A percentile compares a stretch with the other conserved stretches of the same genome.
Conservation (phyloP, 2,797 vertebrate genomes). For the Lagocephalus sceleratus region DNA sequence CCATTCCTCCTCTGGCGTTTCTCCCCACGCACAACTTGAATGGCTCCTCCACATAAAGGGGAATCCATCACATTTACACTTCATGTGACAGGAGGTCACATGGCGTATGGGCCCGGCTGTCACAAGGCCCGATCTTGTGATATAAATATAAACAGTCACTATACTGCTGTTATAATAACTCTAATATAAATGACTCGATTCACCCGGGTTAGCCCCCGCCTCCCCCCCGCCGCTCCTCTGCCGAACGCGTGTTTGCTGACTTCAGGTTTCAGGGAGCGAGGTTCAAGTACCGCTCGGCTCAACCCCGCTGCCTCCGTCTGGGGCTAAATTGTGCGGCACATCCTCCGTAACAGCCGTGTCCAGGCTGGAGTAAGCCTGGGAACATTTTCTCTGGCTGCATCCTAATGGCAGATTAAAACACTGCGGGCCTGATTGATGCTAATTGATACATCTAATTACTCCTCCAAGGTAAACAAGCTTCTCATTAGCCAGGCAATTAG, state of each 20-base stretch:
- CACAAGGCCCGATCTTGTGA: not conserved
- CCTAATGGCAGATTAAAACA: conserved; percentile 76
- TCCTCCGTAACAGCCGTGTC: conserved; percentile 69
- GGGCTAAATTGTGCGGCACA: conserved; percentile 66
- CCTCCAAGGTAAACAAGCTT: conserved; percentile 77
- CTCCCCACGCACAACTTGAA: not conserved
- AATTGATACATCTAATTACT: conserved; percentile 77
- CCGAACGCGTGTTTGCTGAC: not conserved
- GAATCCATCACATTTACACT: not conserved
- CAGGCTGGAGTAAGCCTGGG: conserved; percentile 69
- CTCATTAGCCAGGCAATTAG: conserved; percentile 72
- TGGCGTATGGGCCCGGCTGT: not conserved
- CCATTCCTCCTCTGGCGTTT: not conserved
- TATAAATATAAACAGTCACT: not conserved
- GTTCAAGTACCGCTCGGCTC: conserved; percentile 21
- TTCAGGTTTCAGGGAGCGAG: conserved; percentile 12
- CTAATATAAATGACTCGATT: no score
- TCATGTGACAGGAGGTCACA: not conserved
- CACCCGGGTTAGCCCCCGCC: no score
- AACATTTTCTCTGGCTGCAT: conserved; percentile 76
- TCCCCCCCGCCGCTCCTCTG: no score
- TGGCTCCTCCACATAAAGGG: no score
- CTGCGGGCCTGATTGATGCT: conserved; percentile 67
- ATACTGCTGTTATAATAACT: not conserved
- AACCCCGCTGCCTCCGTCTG: conserved; percentile 45